These are phyloP conservation scores for Halcyon malimbica DNA, from an alignment of 2,113 vertebrate species.

Conservation along the genomic window DNA sequence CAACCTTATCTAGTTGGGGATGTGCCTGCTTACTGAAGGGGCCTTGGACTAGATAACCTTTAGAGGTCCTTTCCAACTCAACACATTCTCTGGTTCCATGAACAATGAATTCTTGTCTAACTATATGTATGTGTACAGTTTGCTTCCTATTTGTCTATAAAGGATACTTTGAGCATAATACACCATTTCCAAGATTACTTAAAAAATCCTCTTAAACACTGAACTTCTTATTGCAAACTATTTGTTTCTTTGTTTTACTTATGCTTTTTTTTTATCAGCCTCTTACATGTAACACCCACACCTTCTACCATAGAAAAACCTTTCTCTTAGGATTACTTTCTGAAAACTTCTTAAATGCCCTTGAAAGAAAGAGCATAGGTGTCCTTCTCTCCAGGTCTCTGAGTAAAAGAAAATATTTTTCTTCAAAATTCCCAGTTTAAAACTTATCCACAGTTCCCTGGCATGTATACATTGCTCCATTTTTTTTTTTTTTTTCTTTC, in stretches of 20 bases:
- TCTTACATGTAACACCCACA: not conserved
- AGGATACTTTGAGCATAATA: not conserved
- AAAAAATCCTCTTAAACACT: not conserved
- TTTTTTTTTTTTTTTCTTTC: too few species aligned
- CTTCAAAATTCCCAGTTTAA: not conserved
- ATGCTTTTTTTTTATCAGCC: not conserved
- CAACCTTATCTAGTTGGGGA: too few species aligned
- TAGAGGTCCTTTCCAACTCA: too few species aligned
- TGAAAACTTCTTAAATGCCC: not conserved
- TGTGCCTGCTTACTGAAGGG: too few species aligned
- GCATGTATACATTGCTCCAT: not conserved
- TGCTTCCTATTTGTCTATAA: not conserved
- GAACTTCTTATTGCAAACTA: not conserved
- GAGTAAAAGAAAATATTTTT: not conserved
- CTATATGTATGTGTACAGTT: not conserved
- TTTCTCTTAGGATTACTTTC: not conserved
- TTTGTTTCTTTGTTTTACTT: not conserved
- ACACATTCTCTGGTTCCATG: not conserved
- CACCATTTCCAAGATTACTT: not conserved
- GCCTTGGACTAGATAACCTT: too few species aligned
- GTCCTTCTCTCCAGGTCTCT: not conserved
- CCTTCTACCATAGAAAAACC: not conserved
- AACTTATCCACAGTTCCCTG: not conserved
- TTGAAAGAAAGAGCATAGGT: not conserved
- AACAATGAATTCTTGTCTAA: not conserved